Conservation (phyloP, 2,113 vertebrate genomes). For the Chaenogobius annularis region DNA sequence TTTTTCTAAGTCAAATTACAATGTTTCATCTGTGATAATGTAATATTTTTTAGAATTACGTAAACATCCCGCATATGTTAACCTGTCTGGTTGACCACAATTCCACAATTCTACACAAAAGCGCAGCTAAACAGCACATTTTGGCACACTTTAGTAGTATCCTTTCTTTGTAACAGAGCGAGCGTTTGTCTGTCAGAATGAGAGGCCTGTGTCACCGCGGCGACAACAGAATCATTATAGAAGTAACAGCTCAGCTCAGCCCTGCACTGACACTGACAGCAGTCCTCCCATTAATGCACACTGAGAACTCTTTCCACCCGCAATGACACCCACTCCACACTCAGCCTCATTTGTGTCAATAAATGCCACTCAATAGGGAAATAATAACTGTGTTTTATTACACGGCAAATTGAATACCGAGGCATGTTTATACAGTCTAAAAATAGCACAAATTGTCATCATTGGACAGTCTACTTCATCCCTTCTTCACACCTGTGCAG, state of each 20-base stretch:
- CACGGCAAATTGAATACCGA: not conserved
- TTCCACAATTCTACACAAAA: not conserved
- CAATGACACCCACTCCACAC: conserved; percentile 9
- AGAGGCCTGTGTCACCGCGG: conserved; percentile 9
- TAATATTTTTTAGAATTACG: not conserved
- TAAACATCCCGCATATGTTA: not conserved
- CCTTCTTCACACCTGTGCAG: too few relatives aligned
- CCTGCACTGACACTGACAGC: conserved; percentile 13
- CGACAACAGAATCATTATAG: conserved; percentile 53
- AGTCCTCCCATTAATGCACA: conserved; percentile 29
- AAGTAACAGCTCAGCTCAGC: conserved; percentile 18
- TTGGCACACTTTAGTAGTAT: not conserved
- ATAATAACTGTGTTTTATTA: conserved; percentile 6
- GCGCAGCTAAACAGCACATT: not conserved
- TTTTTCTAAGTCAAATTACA: too few relatives aligned
- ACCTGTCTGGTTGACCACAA: not conserved
- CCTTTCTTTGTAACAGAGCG: not conserved
- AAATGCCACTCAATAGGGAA: conserved; percentile 17
- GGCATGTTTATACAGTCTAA: not conserved
- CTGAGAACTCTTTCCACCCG: conserved; percentile 13
- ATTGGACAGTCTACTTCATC: not conserved
- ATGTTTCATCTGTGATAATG: not conserved
- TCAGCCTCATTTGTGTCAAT: conserved; percentile 16
- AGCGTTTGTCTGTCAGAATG: conserved; percentile 28
- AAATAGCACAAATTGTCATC: not conserved